phyloP scores from a whole-genome alignment of 1,140 invertebrate genomes.

The Lasaia peninsularis region DNA sequence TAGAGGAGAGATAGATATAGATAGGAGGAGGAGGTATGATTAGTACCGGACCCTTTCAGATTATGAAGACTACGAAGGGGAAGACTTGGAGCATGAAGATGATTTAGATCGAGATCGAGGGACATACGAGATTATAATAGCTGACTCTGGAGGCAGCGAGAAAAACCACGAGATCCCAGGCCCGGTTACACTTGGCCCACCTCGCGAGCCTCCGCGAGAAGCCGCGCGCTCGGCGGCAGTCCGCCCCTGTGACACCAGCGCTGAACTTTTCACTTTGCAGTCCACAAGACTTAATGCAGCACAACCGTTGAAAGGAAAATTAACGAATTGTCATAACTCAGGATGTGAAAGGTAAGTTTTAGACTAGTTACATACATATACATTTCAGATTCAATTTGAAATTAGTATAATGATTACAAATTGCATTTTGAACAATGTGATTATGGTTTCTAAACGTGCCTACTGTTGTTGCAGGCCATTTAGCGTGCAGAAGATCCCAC shows the following conservation, averaged over 20 bases:
- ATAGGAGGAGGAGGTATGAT: too few species aligned
- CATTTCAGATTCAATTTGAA: neutral
- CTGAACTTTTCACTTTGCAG: slow-evolving; percentile 91
- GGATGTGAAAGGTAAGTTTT: slow-evolving; percentile 88
- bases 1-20: too few species aligned
- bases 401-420: too few species aligned
- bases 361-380: neutral
- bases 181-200: slow-evolving; percentile 25
- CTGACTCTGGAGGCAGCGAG: slow-evolving; percentile 39
- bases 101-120: slow-evolving; percentile 65
- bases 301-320: slow-evolving; percentile 85
- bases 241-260: slow-evolving; percentile 90
- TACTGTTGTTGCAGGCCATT: slow-evolving; percentile 87
- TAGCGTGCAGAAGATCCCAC: slow-evolving; percentile 94
- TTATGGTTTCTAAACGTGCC: neutral
- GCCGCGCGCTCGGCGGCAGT: slow-evolving; percentile 78
- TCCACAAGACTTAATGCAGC: slow-evolving; percentile 88
- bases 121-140: slow-evolving; percentile 63
- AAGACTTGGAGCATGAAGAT: slow-evolving; percentile 67
- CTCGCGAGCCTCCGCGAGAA: slow-evolving; percentile 63
- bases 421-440: too few species aligned
- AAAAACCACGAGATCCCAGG: slow-evolving; percentile 15
- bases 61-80: slow-evolving; percentile 63
- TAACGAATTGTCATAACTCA: slow-evolving; percentile 92
- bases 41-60: slow-evolving; percentile 27